Evolutionary conservation across 2,888 invertebrate genomes (phyloP).

Genomic region (Eledona agricola): DNA sequence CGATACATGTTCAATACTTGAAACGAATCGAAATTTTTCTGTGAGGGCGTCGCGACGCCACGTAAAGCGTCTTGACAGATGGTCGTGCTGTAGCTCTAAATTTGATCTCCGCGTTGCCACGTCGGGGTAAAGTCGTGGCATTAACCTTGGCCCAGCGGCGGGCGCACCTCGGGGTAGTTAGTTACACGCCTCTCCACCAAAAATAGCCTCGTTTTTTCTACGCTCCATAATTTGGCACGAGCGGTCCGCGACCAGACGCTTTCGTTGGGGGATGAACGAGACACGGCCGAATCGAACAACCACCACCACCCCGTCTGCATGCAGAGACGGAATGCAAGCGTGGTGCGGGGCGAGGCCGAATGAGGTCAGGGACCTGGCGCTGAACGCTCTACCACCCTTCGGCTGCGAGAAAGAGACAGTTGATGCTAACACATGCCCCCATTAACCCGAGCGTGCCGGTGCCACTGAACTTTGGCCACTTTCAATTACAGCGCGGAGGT

Average conservation of each 20-base stretch:
- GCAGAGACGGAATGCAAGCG: constrained; percentile 48
- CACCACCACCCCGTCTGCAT: constrained; percentile 20
- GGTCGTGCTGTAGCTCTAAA: constrained; percentile 25
- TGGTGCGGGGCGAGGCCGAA: constrained; percentile 64
- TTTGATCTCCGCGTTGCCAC: constrained; percentile 23
- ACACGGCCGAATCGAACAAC: constrained; percentile 25
- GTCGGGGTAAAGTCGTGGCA: constrained; percentile 42
- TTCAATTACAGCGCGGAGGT: constrained; percentile 10
- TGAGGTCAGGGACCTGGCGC: constrained; percentile 68
- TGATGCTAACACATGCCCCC: constrained; percentile 17
- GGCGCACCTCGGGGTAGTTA: constrained; percentile 9
- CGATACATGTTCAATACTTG: not conserved
- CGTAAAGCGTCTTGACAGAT: constrained; percentile 21
- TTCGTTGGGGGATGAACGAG: constrained; percentile 40
- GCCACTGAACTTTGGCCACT: constrained; percentile 31
- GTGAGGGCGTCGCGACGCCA: not conserved
- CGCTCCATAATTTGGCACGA: constrained; percentile 11
- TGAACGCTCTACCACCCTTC: constrained; percentile 27
- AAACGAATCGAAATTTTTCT: not conserved
- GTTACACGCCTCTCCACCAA: constrained; percentile 19
- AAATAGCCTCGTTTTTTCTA: constrained; percentile 35
- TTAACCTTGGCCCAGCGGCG: constrained; percentile 46
- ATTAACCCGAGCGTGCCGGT: constrained; percentile 16
- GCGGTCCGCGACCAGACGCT: constrained; percentile 17
- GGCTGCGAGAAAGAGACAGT: constrained; percentile 5